Conservation (phyloP, 2,113 vertebrate genomes). For the Mormoops blainvillei region DNA sequence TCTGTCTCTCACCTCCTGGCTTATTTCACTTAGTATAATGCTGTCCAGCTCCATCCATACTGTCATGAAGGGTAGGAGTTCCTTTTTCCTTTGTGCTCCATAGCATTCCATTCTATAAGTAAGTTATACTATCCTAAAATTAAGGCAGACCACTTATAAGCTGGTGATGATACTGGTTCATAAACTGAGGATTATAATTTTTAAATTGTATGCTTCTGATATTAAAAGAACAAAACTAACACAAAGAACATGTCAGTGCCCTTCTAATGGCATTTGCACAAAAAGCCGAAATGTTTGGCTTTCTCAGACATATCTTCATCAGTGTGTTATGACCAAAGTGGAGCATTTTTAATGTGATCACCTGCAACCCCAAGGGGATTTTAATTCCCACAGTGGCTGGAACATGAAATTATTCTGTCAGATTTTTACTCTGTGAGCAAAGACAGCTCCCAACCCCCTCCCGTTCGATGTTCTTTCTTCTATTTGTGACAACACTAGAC, state of each 20-base stretch:
- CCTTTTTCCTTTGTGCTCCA: too few species aligned
- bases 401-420: not conserved
- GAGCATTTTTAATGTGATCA: not conserved
- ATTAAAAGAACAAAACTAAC: not conserved
- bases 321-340: not conserved
- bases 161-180: not conserved
- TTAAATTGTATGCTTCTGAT: not conserved
- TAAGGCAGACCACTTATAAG: not conserved
- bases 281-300: not conserved
- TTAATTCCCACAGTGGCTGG: too few species aligned
- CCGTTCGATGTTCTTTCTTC: not conserved
- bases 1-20: too few species aligned
- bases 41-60: too few species aligned
- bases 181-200: not conserved
- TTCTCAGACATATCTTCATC: not conserved
- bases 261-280: not conserved
- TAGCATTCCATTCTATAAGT: too few species aligned
- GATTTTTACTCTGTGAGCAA: not conserved
- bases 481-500: not conserved
- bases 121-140: too few species aligned
- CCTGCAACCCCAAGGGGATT: not conserved
- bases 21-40: too few species aligned
- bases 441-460: not conserved
- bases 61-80: too few species aligned
- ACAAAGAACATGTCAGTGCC: not conserved